Base-by-base conservation (phyloP, 1,140 invertebrate genomes). In the Gerris buenoi region DNA sequence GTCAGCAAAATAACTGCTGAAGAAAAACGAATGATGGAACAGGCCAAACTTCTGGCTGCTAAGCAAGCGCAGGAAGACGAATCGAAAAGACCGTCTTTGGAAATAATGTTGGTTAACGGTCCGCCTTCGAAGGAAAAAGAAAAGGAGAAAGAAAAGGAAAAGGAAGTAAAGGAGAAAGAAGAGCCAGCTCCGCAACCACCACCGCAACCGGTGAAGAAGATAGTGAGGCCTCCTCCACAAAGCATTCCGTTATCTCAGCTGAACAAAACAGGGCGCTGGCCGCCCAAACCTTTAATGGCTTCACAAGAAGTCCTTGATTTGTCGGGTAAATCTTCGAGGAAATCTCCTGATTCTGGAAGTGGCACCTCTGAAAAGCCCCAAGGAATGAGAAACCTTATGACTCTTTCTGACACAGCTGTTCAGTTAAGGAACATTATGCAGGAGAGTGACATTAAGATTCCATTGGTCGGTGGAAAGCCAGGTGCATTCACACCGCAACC, bases 71-170 rank as follows among this genome's bases (percentile, higher is more conserved):
- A 63, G 25, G 27, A 65, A 18, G 69, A 69, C 14, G 71, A 70
- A 26, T 68, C 60, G 56, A 71, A 72, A 62, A 67, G 71, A 27
- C 74, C 74, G 1, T 74, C 73, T 1, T 63, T 75, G 29, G 73
- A 75, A 59, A 75, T 75, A 26, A 74, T 74, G 65, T 59, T 73
- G 5, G 74, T 75, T 0, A 72, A 75, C 69, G 67, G 70, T 26
- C 65, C 74, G 2, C 46, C 23, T n/a, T 2, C 18, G 33, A 65
- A 15, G 58, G 14, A 58, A 14, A 66, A 25, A 15, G 56, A 60
- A 61, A 66, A 66, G 23, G 25, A n/a, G 18, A 25, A 60, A 23
- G 58, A 14, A 28, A 65, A 29, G 2, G 22, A n/a, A 29, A 46
- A 46, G 18, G 33, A 46, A 18, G 18, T 10, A 46, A 18, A 46